Conservation (phyloP, 2,797 vertebrate genomes). For the Acrossocheilus wenchowensis region DNA sequence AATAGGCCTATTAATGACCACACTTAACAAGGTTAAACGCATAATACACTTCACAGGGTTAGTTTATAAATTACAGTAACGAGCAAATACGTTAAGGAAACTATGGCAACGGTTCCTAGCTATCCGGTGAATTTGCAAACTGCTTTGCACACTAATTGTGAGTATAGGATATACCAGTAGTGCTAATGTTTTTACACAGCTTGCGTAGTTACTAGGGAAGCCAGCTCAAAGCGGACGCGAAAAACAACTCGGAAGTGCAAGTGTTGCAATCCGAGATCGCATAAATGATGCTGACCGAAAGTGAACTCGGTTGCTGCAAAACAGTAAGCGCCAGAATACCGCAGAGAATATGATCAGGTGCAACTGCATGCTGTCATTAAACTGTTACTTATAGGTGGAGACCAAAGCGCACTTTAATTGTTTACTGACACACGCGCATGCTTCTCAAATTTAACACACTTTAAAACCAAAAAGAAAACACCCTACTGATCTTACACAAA, state of each 20-base stretch:
- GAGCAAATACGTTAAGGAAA: not conserved
- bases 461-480: constrained; percentile 19
- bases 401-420: constrained; percentile 1
- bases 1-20: constrained; percentile 9
- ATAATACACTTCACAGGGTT: not conserved
- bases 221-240: not conserved
- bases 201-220: constrained; percentile 12
- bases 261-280: constrained; percentile 39
- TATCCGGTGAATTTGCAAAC: not conserved
- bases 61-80: not conserved
- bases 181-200: not conserved
- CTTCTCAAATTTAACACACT: constrained; percentile 56
- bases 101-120: not conserved
- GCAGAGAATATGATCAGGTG: constrained; percentile 33
- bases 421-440: constrained; percentile 20
- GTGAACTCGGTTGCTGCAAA: constrained; percentile 27
- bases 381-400: not conserved
- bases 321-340: constrained; percentile 26
- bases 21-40: not conserved
- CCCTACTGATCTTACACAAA: not conserved
- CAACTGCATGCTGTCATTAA: constrained; percentile 32
- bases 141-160: not conserved
- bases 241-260: constrained; percentile 43
- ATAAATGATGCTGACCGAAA: constrained; percentile 23
- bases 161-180: not conserved